phyloP scores from a whole-genome alignment of 2,113 vertebrate genomes.

The Gymnarchus niloticus region DNA sequence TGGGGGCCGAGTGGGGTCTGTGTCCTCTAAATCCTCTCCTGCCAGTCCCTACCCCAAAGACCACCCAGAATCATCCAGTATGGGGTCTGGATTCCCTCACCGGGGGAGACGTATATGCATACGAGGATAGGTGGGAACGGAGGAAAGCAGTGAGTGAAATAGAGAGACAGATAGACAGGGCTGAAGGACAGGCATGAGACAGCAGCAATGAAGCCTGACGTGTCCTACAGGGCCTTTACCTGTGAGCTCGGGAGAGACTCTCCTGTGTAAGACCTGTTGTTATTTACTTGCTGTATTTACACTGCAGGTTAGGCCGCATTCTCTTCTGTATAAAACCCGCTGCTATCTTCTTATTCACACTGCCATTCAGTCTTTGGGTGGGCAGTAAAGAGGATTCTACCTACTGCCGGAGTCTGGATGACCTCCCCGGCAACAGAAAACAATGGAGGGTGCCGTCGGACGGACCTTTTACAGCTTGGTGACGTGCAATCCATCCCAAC shows the following conservation, averaged over 20 bases:
- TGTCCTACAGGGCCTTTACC: slow-evolving; percentile 27
- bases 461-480: slow-evolving; percentile 39
- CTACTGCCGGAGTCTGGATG: slow-evolving; percentile 18
- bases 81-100: not conserved
- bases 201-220: not conserved
- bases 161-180: not conserved
- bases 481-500: slow-evolving; percentile 37
- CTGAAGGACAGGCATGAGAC: too few relatives aligned
- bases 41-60: not conserved
- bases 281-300: too few relatives aligned
- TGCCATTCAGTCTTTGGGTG: slow-evolving; percentile 52
- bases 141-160: not conserved
- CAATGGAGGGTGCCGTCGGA: slow-evolving; percentile 37
- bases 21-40: slow-evolving; percentile 26
- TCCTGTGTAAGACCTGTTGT: slow-evolving; percentile 43
- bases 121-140: not conserved
- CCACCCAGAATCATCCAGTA: not conserved
- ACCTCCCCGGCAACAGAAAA: slow-evolving; percentile 33
- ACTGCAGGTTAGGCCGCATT: slow-evolving; percentile 40
- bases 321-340: slow-evolving; percentile 47
- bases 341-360: slow-evolving; percentile 50
- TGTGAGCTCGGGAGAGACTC: slow-evolving; percentile 53
- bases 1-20: slow-evolving; percentile 46
- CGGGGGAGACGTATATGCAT: not conserved
- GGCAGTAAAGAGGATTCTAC: not conserved